These are phyloP conservation scores for Glomeris marginata DNA, from an alignment of 2,888 invertebrate species.

Conservation along the genomic window DNA sequence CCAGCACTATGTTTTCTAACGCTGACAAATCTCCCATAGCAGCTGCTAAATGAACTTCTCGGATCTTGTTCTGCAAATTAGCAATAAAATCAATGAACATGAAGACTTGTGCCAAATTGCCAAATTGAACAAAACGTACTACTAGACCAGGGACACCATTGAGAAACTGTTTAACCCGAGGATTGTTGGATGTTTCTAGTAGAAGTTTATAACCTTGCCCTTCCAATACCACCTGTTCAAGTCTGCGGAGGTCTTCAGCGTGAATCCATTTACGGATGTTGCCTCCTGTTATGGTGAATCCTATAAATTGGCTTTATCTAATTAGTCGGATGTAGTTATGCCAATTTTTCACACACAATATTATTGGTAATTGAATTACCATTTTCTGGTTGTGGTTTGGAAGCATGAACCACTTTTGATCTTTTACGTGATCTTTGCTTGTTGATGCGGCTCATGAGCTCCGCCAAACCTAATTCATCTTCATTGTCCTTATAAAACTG, in stretches of 20 bases:
- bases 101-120: not conserved
- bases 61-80: constrained; percentile 53
- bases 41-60: constrained; percentile 62
- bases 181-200: constrained; percentile 69
- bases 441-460: constrained; percentile 14
- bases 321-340: no score
- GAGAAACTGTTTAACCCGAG: constrained; percentile 65
- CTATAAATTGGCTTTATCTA: constrained; percentile 33
- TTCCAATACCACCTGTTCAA: constrained; percentile 78
- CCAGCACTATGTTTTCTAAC: constrained; percentile 36
- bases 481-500: constrained; percentile 12
- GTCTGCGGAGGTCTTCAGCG: constrained; percentile 68
- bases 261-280: constrained; percentile 93
- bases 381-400: constrained; percentile 20
- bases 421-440: constrained; percentile 7
- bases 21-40: constrained; percentile 58
- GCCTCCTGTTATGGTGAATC: constrained; percentile 62
- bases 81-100: not conserved
- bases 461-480: constrained; percentile 13
- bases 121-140: constrained; percentile 39
- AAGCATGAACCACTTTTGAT: not conserved
- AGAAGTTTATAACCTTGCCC: constrained; percentile 72
- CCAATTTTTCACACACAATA: no score
- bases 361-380: constrained; percentile 13
- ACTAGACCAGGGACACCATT: constrained; percentile 88